phyloP scores from a whole-genome alignment of 2,888 invertebrate species.

The Leptopilina syphax region DNA sequence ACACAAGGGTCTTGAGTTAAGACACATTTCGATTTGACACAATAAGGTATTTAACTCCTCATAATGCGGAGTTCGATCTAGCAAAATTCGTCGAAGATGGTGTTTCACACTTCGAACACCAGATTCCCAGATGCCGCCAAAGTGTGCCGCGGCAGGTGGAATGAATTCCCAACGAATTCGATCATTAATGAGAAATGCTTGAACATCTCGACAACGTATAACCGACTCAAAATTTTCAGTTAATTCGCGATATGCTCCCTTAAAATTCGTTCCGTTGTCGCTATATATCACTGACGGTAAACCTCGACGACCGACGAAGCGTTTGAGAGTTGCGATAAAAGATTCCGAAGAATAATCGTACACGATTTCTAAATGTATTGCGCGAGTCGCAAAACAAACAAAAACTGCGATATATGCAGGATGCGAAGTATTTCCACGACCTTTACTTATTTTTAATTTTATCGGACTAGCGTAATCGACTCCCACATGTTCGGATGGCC shows the following conservation, averaged over 20 bases:
- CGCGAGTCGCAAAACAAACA: conserved; percentile 59
- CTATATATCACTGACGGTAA: conserved; percentile 56
- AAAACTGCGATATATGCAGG: conserved; percentile 60
- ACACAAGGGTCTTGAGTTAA: conserved; percentile 37
- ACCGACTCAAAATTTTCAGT: conserved; percentile 9
- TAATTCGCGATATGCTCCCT: conserved; percentile 60
- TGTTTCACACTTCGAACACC: conserved; percentile 67
- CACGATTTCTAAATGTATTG: conserved; percentile 61
- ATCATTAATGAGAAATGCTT: conserved; percentile 44
- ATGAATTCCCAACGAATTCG: conserved; percentile 68
- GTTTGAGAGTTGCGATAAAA: conserved; percentile 58
- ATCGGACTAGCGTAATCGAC: conserved; percentile 52
- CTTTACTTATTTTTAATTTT: conserved; percentile 30
- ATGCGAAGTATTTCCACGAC: conserved; percentile 48
- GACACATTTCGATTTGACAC: conserved; percentile 32
- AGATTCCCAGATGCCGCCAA: conserved; percentile 70
- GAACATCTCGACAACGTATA: background rate
- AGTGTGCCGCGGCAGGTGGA: conserved; percentile 67
- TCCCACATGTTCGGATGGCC: conserved; percentile 1
- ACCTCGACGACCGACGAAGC: conserved; percentile 64
- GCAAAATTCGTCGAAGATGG: conserved; percentile 56
- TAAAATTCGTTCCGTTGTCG: conserved; percentile 68
- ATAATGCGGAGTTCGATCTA: conserved; percentile 7
- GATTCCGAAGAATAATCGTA: conserved; percentile 54
- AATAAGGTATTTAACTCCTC: conserved; percentile 40